Conservation (phyloP, 2,888 invertebrate species). For the Pocota personata region DNA sequence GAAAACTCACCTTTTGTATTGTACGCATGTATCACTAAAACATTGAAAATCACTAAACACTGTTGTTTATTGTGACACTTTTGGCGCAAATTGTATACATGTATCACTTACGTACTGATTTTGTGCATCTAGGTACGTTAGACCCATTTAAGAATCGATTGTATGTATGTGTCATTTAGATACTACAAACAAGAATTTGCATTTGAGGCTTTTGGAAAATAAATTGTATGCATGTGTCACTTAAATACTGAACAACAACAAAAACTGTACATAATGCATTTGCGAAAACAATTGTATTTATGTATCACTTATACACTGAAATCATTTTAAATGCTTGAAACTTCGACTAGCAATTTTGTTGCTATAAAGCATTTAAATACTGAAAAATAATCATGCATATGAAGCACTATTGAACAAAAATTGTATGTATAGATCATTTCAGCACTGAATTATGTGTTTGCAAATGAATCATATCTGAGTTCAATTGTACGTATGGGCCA, state of each 20-base stretch:
- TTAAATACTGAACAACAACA: not conserved
- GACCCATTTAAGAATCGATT: conserved; percentile 4
- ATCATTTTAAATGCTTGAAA: conserved; percentile 15
- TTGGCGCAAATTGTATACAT: too few species aligned
- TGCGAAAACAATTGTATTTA: not conserved
- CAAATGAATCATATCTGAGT: not conserved
- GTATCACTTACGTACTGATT: too few species aligned
- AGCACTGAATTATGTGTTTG: conserved; percentile 14
- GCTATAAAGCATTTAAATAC: conserved; percentile 9
- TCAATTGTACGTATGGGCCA: conserved; percentile 1
- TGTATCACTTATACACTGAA: not conserved
- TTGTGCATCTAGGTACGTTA: too few species aligned
- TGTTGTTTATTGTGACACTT: too few species aligned
- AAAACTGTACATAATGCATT: not conserved
- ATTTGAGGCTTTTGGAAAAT: conserved; percentile 14
- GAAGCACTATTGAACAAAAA: conserved; percentile 7
- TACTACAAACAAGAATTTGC: conserved; percentile 6
- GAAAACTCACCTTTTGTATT: too few species aligned
- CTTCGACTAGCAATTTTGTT: conserved; percentile 7
- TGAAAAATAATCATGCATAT: conserved; percentile 22
- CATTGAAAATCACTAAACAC: too few species aligned
- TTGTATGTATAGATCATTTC: conserved; percentile 11
- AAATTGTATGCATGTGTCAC: conserved; percentile 15
- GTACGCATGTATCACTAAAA: too few species aligned
- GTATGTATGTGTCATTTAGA: too few species aligned